A percentile compares a stretch with the other conserved stretches of the same genome.
phyloP scores from a whole-genome alignment of 2,113 vertebrate genomes.

The Lagopus muta region DNA sequence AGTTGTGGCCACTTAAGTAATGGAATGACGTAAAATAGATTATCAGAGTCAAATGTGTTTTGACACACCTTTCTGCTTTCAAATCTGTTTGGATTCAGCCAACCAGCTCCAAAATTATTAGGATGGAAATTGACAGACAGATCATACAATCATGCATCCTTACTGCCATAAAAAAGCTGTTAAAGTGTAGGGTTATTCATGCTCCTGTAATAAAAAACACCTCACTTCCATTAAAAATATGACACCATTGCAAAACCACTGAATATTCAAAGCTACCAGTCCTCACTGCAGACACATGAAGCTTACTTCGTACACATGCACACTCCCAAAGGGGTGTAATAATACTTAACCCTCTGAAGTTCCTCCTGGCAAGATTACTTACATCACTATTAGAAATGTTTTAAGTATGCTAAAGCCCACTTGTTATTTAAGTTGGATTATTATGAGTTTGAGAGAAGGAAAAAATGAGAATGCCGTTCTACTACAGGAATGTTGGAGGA shows the following conservation, averaged over 20 bases:
- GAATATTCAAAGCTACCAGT: conserved; percentile 11
- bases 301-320: background rate
- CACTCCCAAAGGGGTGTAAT: background rate
- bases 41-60: background rate
- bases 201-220: background rate
- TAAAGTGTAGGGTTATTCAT: background rate
- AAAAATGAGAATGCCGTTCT: background rate
- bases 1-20: background rate
- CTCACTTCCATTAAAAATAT: conserved; percentile 13
- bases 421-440: conserved; percentile 27
- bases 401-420: background rate
- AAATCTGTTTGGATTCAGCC: background rate
- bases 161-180: background rate
- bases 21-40: background rate
- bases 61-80: background rate
- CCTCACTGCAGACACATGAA: background rate
- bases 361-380: background rate
- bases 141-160: background rate
- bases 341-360: background rate
- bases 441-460: background rate
- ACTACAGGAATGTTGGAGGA: background rate
- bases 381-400: background rate
- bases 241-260: background rate
- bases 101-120: background rate
- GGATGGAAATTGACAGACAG: background rate